Evolutionary conservation across 2,888 invertebrate species (phyloP).

Genomic region (Busseola fusca): DNA sequence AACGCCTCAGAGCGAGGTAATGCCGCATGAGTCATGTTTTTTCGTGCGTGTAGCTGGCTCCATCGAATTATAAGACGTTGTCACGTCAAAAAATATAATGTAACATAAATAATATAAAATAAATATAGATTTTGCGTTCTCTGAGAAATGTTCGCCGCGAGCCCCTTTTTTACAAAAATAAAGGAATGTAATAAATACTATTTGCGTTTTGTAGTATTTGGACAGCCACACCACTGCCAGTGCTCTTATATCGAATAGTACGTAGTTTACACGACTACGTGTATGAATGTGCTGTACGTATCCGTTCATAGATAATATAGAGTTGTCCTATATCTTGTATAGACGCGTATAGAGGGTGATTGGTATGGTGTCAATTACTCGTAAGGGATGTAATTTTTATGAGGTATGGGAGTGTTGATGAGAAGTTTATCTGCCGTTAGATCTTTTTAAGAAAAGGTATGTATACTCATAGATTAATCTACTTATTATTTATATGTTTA

Average conservation of each 20-base stretch:
- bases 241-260: conserved; percentile 67
- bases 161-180: conserved; percentile 6
- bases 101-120: no score
- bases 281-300: conserved; percentile 48
- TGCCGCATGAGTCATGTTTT: no score
- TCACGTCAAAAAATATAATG: no score
- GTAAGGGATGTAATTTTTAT: conserved; percentile 29
- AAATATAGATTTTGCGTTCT: background rate
- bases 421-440: conserved; percentile 26
- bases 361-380: conserved; percentile 59
- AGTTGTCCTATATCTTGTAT: conserved; percentile 38
- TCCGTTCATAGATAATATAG: conserved; percentile 55
- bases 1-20: no score
- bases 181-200: conserved; percentile 22
- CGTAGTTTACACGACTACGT: conserved; percentile 37
- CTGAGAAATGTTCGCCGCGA: no score
- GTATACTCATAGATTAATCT: conserved; percentile 12
- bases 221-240: conserved; percentile 80
- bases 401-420: conserved; percentile 2
- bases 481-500: conserved; percentile 21
- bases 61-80: no score
- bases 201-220: conserved; percentile 66
- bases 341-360: conserved; percentile 33
- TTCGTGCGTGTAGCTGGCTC: no score
- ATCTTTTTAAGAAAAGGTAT: conserved; percentile 45